Percentiles rank a stretch among this genome's conserved stretches.
Conservation (phyloP, 2,113 vertebrate species). For the Fregata magnificens region DNA sequence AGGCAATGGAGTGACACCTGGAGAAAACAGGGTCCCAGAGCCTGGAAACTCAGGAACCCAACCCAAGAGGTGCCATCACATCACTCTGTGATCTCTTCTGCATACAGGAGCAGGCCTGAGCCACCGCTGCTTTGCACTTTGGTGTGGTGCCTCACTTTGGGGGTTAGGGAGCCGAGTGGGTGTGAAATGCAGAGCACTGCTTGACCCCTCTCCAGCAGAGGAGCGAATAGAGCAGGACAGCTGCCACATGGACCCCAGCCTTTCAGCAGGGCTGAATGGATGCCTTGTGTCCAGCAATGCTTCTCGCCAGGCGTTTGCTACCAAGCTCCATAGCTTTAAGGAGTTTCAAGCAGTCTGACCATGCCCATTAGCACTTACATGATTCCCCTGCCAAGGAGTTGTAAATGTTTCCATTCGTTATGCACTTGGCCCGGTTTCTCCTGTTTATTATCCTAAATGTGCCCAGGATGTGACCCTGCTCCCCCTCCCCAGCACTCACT, state of each 20-base stretch:
- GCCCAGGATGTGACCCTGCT: neutral
- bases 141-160: no score
- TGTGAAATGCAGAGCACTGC: neutral
- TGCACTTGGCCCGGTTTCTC: neutral
- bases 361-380: neutral
- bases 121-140: accelerated
- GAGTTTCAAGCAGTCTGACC: neutral
- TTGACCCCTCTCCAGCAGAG: neutral
- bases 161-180: neutral
- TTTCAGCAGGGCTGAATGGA: neutral
- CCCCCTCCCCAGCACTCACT: neutral
- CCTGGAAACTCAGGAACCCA: neutral
- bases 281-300: neutral
- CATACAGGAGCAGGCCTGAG: accelerated
- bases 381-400: neutral
- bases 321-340: neutral
- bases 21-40: neutral
- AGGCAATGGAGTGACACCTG: neutral
- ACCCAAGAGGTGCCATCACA: no score
- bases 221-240: neutral
- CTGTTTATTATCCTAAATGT: neutral
- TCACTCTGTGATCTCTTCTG: neutral
- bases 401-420: conserved; percentile 1
- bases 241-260: neutral
- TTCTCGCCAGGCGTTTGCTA: neutral